A percentile compares a stretch with the other conserved stretches of the same genome.
phyloP scores from a whole-genome alignment of 1,140 invertebrate genomes.

The Micrasema longulum region DNA sequence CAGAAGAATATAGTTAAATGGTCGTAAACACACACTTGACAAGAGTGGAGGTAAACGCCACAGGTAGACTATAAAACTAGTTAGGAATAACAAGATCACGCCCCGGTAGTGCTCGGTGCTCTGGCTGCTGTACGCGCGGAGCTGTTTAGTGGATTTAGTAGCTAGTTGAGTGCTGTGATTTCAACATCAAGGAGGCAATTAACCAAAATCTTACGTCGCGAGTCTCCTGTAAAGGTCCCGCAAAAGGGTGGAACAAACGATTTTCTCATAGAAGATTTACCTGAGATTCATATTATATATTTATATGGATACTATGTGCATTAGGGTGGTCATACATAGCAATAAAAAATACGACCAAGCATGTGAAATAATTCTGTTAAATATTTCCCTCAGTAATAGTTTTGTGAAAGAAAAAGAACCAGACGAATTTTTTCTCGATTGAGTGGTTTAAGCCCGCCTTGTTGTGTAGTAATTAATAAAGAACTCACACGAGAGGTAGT shows the following conservation, averaged over 20 bases:
- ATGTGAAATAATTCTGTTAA: too few relatives aligned
- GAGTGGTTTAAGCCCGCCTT: too few relatives aligned
- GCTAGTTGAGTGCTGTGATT: neutral
- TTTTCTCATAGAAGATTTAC: neutral
- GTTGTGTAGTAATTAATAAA: too few relatives aligned
- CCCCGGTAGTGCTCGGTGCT: neutral
- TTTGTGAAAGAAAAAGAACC: too few relatives aligned
- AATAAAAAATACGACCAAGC: too few relatives aligned
- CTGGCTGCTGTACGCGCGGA: neutral
- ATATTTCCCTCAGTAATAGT: too few relatives aligned
- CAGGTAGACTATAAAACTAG: conserved; percentile 17
- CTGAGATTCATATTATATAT: neutral
- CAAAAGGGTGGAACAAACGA: neutral
- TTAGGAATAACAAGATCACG: conserved; percentile 27
- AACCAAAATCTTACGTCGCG: conserved; percentile 24
- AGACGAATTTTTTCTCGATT: too few relatives aligned
- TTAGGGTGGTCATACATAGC: too few relatives aligned
- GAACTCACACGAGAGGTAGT: too few relatives aligned
- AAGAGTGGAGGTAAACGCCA: conserved; percentile 6
- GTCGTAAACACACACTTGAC: conserved; percentile 28
- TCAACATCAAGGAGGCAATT: conserved; percentile 12
- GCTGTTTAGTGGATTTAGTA: neutral
- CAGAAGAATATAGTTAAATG: neutral
- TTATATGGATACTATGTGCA: too few relatives aligned
- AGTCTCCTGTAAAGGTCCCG: neutral